Evolutionary conservation across 2,888 invertebrate species (phyloP), one percentile per base, ranked within the genome.

Genomic region (Apodemia duryi): DNA sequence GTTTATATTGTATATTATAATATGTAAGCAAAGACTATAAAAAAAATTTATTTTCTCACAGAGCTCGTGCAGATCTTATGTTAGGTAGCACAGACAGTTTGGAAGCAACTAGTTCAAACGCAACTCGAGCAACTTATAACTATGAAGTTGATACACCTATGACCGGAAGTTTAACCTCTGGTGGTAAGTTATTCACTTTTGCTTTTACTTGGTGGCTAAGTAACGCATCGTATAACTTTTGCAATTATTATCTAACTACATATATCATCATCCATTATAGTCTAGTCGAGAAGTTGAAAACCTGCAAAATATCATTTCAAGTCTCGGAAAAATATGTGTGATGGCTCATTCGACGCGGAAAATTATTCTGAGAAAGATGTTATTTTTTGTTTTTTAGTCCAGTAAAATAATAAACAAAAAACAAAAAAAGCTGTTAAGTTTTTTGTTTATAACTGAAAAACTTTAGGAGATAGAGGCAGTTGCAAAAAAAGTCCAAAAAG

Each of bases 101-200:
- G 64, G 96, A 96, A 76, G 95, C 94, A 3, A 95, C 96, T 9
- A 96, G 96, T 73, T 96, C 96, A 0, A 95, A 95, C 61, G 96
- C 96, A 0, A 97, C 97, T 2, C 94, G 96, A 74, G 97, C 96
- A 11, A 96, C 96, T 0, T 96, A 96, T 78, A 96, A 96, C 79
- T 96, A 95, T 72, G 96, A 97, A 82, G 95, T 95, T 0, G 96
- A 97, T 77, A 97, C 97, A 0, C 94, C 96, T 52, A 96, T 96
- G 95, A 96, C 97, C 0, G 96, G 96, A 65, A 97, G 97, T 82
- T 94, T 96, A 65, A 96, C 97, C 29, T 97, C 97, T 82, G 92
- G 92, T 82, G 92, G 92, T 92, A 75, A 84, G 81, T 65, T 41
- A 29, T 60, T 35, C 35, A 51, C 52, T 32, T n/a, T 51, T 21